These are phyloP conservation scores for Nomada goodeniana DNA, from an alignment of 2,888 invertebrate genomes.

Conservation along the genomic window DNA sequence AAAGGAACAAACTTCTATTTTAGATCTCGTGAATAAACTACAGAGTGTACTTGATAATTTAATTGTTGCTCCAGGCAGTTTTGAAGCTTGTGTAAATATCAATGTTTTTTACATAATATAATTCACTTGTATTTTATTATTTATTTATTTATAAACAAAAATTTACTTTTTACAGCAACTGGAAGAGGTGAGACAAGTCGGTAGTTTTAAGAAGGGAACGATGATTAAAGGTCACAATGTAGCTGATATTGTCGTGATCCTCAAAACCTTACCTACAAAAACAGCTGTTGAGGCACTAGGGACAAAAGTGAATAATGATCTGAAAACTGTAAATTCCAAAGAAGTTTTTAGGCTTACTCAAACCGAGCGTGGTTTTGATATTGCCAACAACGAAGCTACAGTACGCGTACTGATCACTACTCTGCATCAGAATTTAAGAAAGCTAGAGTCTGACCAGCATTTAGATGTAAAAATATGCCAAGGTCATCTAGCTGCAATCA, in stretches of 20 bases:
- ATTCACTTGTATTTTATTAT: neutral
- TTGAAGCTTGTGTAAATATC: conserved; percentile 96
- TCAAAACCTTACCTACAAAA: conserved; percentile 97
- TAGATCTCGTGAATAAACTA: conserved; percentile 97
- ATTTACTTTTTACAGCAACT: conserved; percentile 88
- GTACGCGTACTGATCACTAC: conserved; percentile 97
- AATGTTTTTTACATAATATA: neutral
- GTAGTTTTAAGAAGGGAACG: conserved; percentile 99
- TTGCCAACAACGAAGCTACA: conserved; percentile 93
- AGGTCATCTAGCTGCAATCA: conserved; percentile 95
- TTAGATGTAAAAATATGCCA: conserved; percentile 86
- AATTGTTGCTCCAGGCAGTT: conserved; percentile 96
- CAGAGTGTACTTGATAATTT: conserved; percentile 97
- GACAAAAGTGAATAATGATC: conserved; percentile 93
- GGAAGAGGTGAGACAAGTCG: conserved; percentile 98
- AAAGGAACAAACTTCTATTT: conserved; percentile 95
- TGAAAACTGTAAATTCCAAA: conserved; percentile 90
- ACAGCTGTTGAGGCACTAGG: conserved; percentile 97
- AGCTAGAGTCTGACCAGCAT: conserved; percentile 94
- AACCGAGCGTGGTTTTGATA: conserved; percentile 93
- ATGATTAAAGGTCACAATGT: conserved; percentile 98
- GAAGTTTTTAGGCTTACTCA: conserved; percentile 86
- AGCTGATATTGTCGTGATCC: conserved; percentile 98
- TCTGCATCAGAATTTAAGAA: conserved; percentile 96
- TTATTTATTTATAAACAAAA: neutral